These are phyloP conservation scores for Choloepus didactylus DNA, from an alignment of 2,797 vertebrate genomes.

Conservation along the genomic window DNA sequence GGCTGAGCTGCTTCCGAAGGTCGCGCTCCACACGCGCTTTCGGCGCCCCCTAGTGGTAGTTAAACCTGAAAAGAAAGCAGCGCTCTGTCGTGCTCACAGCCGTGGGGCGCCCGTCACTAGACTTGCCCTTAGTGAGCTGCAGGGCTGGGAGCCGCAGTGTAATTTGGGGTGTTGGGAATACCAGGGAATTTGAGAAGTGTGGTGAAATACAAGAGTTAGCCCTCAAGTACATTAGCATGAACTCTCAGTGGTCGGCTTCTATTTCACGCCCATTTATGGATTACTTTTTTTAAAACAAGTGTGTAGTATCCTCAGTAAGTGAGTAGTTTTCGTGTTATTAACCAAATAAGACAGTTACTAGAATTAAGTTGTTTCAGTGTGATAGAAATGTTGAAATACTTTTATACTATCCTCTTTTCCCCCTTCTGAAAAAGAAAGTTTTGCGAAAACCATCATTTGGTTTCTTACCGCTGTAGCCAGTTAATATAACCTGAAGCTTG, in stretches of 20 bases:
- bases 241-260: conserved; percentile 58
- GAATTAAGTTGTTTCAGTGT: conserved; percentile 53
- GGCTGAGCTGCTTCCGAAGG: not conserved
- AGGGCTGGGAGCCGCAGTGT: not conserved
- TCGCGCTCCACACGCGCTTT: conserved; percentile 62
- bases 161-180: not conserved
- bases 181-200: not conserved
- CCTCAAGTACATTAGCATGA: conserved; percentile 43
- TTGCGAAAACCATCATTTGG: not conserved
- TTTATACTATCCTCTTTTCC: not conserved
- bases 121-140: accelerated
- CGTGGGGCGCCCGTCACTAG: accelerated
- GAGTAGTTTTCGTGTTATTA: not conserved
- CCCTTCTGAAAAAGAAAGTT: not conserved
- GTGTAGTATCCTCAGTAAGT: not conserved
- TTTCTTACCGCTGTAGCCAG: not conserved
- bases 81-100: accelerated
- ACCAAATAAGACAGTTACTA: not conserved
- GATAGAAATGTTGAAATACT: not conserved
- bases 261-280: conserved; percentile 65
- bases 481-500: not conserved
- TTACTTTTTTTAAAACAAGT: not conserved
- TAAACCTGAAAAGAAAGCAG: not conserved
- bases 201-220: not conserved
- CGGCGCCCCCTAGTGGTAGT: conserved; percentile 85